A percentile compares a stretch with the other conserved stretches of the same genome.
phyloP scores from a whole-genome alignment of 2,888 invertebrate species.

The Oligia latruncula region DNA sequence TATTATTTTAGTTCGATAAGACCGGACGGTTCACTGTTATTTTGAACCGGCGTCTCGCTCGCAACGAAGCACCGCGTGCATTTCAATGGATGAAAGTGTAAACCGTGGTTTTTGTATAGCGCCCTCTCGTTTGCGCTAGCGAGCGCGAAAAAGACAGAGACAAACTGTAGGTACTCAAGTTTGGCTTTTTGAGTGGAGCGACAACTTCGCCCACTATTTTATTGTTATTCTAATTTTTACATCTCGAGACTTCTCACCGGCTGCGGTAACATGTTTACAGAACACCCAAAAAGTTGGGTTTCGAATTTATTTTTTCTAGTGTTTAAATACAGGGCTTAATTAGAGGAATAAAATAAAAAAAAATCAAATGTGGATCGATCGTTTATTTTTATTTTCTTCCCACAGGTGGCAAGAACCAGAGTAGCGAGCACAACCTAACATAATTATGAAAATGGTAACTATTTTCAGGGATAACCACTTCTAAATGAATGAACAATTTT shows the following conservation, averaged over 20 bases:
- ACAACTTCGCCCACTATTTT: slow-evolving; percentile 86
- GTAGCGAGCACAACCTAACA: slow-evolving; percentile 88
- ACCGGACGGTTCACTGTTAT: slow-evolving; percentile 81
- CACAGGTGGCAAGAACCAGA: slow-evolving; percentile 88
- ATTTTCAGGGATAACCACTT: slow-evolving; percentile 88
- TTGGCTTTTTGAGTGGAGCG: slow-evolving; percentile 80
- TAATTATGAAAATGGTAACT: slow-evolving; percentile 88
- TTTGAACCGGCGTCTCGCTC: slow-evolving; percentile 85
- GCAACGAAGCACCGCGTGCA: slow-evolving; percentile 87
- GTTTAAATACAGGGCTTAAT: neutral
- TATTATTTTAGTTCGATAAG: slow-evolving; percentile 82
- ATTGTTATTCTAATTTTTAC: slow-evolving; percentile 83
- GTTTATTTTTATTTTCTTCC: slow-evolving; percentile 88
- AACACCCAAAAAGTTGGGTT: slow-evolving; percentile 43
- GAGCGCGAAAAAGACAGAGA: slow-evolving; percentile 77
- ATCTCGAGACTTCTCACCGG: slow-evolving; percentile 67
- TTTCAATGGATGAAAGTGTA: slow-evolving; percentile 90
- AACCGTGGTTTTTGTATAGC: slow-evolving; percentile 89
- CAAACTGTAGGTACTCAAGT: slow-evolving; percentile 75
- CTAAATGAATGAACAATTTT: slow-evolving; percentile 71
- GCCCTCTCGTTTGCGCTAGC: slow-evolving; percentile 80
- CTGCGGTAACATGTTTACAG: slow-evolving; percentile 45
- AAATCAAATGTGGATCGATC: slow-evolving; percentile 81
- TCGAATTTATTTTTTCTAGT: slow-evolving; percentile 2
- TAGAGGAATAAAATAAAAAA: slow-evolving; percentile 69